Conservation (phyloP, 2,888 invertebrate species). For the Plutella xylostella region DNA sequence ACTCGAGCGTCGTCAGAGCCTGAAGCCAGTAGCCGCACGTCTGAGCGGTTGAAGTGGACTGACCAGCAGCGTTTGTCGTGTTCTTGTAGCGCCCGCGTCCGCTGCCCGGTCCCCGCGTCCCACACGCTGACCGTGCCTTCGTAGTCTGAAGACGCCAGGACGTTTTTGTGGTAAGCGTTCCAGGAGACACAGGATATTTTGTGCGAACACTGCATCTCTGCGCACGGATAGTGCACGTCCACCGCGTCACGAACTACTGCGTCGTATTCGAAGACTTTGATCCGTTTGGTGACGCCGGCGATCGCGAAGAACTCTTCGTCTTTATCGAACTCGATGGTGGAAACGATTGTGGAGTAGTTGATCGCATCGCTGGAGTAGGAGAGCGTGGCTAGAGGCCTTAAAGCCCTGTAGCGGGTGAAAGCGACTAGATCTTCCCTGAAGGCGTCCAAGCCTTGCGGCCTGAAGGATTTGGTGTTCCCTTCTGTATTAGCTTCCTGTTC, state of each 20-base stretch:
- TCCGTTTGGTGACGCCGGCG: constrained; percentile 94
- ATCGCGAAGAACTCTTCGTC: constrained; percentile 96
- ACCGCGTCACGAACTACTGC: constrained; percentile 87
- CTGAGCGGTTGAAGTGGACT: constrained; percentile 93
- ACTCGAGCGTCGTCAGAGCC: constrained; percentile 94
- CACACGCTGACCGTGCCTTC: constrained; percentile 94
- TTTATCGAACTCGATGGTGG: constrained; percentile 96
- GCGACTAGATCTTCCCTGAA: constrained; percentile 89
- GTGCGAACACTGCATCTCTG: constrained; percentile 91
- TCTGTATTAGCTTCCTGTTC: constrained; percentile 23
- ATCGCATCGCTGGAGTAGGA: constrained; percentile 92
- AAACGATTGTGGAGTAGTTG: constrained; percentile 87
- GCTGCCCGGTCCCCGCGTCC: constrained; percentile 86
- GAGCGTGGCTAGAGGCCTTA: constrained; percentile 86
- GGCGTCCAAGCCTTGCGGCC: constrained; percentile 71
- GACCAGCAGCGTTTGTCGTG: constrained; percentile 97
- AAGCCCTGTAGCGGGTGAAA: constrained; percentile 78
- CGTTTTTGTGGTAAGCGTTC: constrained; percentile 91
- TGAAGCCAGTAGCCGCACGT: constrained; percentile 89
- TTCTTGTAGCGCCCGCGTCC: constrained; percentile 80
- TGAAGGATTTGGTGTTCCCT: constrained; percentile 14
- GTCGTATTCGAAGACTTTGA: constrained; percentile 91
- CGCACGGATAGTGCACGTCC: constrained; percentile 92
- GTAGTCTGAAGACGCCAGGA: constrained; percentile 93
- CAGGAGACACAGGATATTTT: constrained; percentile 96